Evolutionary conservation across 2,797 vertebrate genomes (phyloP).

Genomic region (Philypnodon macrostomus): DNA sequence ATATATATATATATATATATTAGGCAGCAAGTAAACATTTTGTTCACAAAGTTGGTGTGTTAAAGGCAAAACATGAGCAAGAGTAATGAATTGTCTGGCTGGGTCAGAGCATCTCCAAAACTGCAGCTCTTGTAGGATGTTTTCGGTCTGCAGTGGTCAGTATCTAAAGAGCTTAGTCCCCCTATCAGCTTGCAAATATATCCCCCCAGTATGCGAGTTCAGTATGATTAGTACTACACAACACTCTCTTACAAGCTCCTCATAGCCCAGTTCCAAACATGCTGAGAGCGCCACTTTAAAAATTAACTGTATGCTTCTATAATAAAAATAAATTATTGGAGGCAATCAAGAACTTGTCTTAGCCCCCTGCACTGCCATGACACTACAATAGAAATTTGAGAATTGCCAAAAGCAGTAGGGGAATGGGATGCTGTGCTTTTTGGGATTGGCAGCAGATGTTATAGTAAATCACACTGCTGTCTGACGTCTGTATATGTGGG

Average conservation of each 20-base stretch:
- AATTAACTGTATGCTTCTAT: conserved; percentile 25
- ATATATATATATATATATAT: too few species aligned
- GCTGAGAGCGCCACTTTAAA: conserved; percentile 3
- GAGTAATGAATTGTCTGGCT: too few species aligned
- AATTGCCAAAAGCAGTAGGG: conserved; percentile 16
- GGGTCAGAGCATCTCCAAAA: too few species aligned
- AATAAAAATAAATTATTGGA: conserved; percentile 49
- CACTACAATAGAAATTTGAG: conserved; percentile 38
- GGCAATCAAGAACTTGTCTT: conserved; percentile 17
- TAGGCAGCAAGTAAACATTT: too few species aligned
- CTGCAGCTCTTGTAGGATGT: too few species aligned
- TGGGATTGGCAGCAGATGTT: conserved; percentile 12
- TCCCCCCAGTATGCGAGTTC: too few species aligned
- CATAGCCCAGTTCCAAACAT: conserved; percentile 26
- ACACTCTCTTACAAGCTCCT: conserved; percentile 16
- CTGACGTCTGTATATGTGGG: background rate
- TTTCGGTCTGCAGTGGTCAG: too few species aligned
- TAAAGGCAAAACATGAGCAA: too few species aligned
- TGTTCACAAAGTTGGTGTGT: too few species aligned
- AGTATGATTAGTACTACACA: too few species aligned
- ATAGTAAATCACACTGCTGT: conserved; percentile 13
- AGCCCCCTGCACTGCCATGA: conserved; percentile 23
- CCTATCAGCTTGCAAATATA: too few species aligned
- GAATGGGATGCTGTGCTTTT: conserved; percentile 26
- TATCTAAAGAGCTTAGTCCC: too few species aligned